A percentile compares a stretch with the other conserved stretches of the same genome.
These are phyloP conservation scores for Epinephelus coioides DNA, from an alignment of 2,797 vertebrate genomes.

Conservation along the genomic window DNA sequence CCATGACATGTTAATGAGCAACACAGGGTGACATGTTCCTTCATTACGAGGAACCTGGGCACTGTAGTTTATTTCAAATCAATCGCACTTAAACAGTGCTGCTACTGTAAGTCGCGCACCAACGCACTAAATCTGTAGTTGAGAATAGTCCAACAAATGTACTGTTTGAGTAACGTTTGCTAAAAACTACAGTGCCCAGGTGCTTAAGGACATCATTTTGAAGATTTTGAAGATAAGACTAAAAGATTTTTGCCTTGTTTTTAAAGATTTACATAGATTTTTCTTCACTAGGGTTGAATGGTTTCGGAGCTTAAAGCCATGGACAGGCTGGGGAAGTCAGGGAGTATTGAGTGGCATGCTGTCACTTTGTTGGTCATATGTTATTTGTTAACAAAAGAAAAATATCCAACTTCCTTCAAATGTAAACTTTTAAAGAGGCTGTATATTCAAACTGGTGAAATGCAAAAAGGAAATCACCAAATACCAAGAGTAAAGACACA, in stretches of 20 bases:
- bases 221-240: no score
- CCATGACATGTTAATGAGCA: neutral
- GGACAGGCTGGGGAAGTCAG: neutral
- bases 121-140: neutral
- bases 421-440: neutral
- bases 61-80: slow-evolving; percentile 2
- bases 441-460: neutral
- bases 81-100: neutral
- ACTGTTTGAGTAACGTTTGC: neutral
- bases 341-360: neutral
- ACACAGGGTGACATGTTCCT: neutral
- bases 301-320: no score
- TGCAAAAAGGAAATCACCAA: neutral
- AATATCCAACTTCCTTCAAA: neutral
- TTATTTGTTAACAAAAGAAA: neutral
- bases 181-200: neutral
- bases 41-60: neutral
- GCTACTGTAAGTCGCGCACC: neutral
- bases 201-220: neutral
- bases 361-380: neutral
- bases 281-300: no score
- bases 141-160: neutral
- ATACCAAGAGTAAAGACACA: neutral
- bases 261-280: no score
- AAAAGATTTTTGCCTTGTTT: no score